Conservation (phyloP, 2,888 invertebrate species). For the Ophion obscuratus region DNA sequence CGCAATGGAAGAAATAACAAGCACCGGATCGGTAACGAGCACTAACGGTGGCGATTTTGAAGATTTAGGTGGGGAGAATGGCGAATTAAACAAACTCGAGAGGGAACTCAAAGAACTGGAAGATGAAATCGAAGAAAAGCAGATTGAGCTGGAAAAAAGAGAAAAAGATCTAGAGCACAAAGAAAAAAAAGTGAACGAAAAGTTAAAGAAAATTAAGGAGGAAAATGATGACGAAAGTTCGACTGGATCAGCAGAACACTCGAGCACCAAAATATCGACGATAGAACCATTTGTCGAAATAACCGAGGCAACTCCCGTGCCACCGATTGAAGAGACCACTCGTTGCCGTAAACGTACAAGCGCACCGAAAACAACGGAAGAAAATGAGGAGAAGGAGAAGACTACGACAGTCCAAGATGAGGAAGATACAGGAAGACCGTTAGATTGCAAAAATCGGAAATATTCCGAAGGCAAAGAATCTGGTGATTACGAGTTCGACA, state of each 20-base stretch:
- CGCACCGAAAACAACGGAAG: neutral
- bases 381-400: neutral
- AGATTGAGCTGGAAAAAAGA: constrained; percentile 60
- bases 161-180: constrained; percentile 60
- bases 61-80: constrained; percentile 47
- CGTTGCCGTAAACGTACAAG: constrained; percentile 1
- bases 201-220: constrained; percentile 31
- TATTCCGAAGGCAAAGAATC: constrained; percentile 25
- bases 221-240: constrained; percentile 11
- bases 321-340: constrained; percentile 55
- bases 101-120: constrained; percentile 66
- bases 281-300: neutral
- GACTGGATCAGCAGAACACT: neutral
- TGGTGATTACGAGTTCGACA: constrained; percentile 60
- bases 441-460: neutral
- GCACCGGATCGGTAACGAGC: constrained; percentile 16
- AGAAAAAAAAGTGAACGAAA: constrained; percentile 38
- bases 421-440: constrained; percentile 1
- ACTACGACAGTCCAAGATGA: neutral
- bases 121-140: constrained; percentile 34
- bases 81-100: constrained; percentile 51
- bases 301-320: constrained; percentile 48
- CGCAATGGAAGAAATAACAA: constrained; percentile 1
- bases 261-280: constrained; percentile 9
- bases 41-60: constrained; percentile 33